Percentiles rank a stretch among this genome's conserved stretches.
These are phyloP conservation scores for Bolinopsis microptera DNA, from an alignment of 37 sponge, comb jelly and placozoan species.

Conservation along the genomic window DNA sequence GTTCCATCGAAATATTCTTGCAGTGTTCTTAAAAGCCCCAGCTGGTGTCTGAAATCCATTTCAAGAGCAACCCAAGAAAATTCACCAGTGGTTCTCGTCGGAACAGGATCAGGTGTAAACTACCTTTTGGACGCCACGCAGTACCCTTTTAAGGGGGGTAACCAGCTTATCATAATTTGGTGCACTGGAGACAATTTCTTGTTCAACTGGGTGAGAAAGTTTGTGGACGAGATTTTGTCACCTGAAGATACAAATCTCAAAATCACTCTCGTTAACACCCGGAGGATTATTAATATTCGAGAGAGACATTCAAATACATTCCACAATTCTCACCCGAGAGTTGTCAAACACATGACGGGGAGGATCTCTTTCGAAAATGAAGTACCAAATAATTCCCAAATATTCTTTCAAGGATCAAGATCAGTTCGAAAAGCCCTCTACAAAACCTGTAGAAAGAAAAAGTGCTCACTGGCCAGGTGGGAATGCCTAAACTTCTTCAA, in stretches of 20 bases:
- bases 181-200: neutral
- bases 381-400: neutral
- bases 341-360: neutral
- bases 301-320: neutral
- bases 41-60: neutral
- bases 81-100: neutral
- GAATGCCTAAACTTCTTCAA: neutral
- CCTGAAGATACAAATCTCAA: neutral
- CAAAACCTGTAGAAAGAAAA: neutral
- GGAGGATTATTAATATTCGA: neutral
- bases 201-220: neutral
- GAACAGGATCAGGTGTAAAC: conserved; percentile 21
- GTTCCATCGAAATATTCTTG: too few species aligned
- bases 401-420: neutral
- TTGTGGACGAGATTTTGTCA: neutral
- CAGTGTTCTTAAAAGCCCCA: neutral
- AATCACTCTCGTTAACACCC: neutral
- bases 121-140: neutral
- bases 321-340: neutral
- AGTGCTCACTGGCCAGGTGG: neutral
- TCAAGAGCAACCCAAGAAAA: neutral
- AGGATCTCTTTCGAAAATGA: neutral
- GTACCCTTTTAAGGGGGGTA: neutral
- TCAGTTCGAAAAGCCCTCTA: neutral
- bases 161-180: neutral